These are phyloP conservation scores for Acropternis orthonyx DNA, from an alignment of 2,797 vertebrate genomes.

Conservation along the genomic window DNA sequence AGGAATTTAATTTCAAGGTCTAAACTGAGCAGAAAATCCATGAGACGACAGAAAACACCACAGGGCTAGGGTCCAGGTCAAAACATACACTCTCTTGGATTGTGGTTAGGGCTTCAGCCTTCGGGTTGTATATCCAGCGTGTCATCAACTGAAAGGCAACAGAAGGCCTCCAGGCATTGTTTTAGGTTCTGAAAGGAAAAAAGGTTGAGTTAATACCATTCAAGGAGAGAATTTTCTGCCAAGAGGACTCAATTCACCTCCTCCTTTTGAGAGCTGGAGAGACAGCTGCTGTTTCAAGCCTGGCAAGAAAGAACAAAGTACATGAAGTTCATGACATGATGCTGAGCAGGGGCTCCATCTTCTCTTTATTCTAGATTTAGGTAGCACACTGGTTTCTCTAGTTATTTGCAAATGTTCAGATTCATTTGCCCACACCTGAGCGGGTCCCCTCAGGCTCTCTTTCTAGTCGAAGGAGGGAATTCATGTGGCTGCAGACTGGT, in stretches of 20 bases:
- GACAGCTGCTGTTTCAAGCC: neutral
- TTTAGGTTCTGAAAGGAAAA: neutral
- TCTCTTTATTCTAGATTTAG: neutral
- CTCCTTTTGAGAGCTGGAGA: neutral
- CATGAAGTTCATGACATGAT: neutral
- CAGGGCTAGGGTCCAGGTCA: neutral
- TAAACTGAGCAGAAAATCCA: neutral
- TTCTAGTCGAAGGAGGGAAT: neutral
- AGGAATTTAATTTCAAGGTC: neutral
- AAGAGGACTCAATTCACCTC: neutral
- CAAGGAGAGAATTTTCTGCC: neutral
- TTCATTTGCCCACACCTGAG: slow-evolving; percentile 6
- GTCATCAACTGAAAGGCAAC: neutral
- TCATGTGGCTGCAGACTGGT: neutral
- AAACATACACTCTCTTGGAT: neutral
- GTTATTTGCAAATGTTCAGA: slow-evolving; percentile 30
- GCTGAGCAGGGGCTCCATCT: neutral
- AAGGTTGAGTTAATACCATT: neutral
- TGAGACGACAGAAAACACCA: neutral
- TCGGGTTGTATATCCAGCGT: neutral
- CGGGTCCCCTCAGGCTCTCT: slow-evolving; percentile 6
- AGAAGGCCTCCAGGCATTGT: neutral
- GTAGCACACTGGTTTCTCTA: neutral
- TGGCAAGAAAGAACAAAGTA: slow-evolving; percentile 29
- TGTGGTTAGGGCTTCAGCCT: neutral